phyloP scores from a whole-genome alignment of 1,140 invertebrate species.

The Diachasma alloeum region DNA sequence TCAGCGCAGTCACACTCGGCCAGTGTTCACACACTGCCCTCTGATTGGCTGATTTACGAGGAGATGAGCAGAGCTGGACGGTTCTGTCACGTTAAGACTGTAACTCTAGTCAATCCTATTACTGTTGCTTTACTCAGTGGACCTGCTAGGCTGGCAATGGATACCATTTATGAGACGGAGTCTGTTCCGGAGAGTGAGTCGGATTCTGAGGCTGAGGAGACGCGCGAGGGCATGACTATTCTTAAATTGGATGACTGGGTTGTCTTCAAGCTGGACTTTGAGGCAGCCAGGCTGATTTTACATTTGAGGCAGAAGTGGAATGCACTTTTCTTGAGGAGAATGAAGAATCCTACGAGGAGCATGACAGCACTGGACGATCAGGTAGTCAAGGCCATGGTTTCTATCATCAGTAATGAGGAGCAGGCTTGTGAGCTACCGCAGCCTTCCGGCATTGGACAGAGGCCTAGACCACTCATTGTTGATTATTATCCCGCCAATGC shows the following conservation, averaged over 20 bases:
- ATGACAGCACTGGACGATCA: slow-evolving; percentile 75
- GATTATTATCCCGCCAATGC: slow-evolving; percentile 65
- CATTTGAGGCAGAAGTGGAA: slow-evolving; percentile 83
- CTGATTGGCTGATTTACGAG: slow-evolving; percentile 87
- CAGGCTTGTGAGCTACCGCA: slow-evolving; percentile 75
- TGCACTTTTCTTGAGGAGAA: slow-evolving; percentile 75
- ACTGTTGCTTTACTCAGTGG: slow-evolving; percentile 83
- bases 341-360: slow-evolving; percentile 76
- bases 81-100: slow-evolving; percentile 75
- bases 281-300: slow-evolving; percentile 73
- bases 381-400: slow-evolving; percentile 74
- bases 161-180: slow-evolving; percentile 68
- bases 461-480: slow-evolving; percentile 73
- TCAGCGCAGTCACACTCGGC: slow-evolving; percentile 54
- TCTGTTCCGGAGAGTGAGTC: slow-evolving; percentile 64
- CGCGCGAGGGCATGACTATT: slow-evolving; percentile 69
- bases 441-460: slow-evolving; percentile 79
- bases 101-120: slow-evolving; percentile 81
- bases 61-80: slow-evolving; percentile 77
- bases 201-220: slow-evolving; percentile 72
- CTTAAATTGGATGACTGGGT: slow-evolving; percentile 83
- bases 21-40: slow-evolving; percentile 68
- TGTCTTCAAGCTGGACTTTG: slow-evolving; percentile 75
- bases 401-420: slow-evolving; percentile 78
- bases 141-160: slow-evolving; percentile 72